Base-by-base conservation (phyloP, 1,140 invertebrate species). In the Camponotus vicinus region DNA sequence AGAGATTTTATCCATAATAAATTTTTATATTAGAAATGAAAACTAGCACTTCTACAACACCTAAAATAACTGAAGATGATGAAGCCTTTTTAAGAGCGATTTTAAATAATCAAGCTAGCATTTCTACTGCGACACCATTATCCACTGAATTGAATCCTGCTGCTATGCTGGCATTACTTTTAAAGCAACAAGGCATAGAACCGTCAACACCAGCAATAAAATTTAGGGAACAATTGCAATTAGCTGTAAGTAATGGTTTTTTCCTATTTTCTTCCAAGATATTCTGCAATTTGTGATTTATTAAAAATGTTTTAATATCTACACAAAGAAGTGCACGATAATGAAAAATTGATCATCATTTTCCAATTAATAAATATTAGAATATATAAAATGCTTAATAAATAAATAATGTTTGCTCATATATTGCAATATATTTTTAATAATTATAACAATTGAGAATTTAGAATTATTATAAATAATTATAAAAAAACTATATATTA, bases 121-220 rank as follows among this genome's bases (percentile, higher is more conserved):
- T 92, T 7, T 49, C 82, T 2, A 73, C 89, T 3, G 52, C 86
- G 0, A 67, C 45, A 6, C 21, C 89, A 1, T 55, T 82, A 1
- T 66, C 83, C 0, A 45, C 67, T 7, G 88, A 78, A 75, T 27
- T 88, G 87, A 96, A 95, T 86, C 96, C 97, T 88, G 97, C 97
- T 66, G 97, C 96, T 40, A 93, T 97, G 40, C 93, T 97, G n/a
- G 97, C 97, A 8, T 96, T 96, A 3, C 91, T 97, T 77, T 93
- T 97, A 55, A 97, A 97, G 92, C 96, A 96, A 90, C 96, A 96
- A 92, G 97, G 97, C 21, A 96, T 97, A 89, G 96, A 96, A 88
- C 97, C 97, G 2, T 95, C 96, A 5, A 97, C 96, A 59, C 96
- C 97, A 86, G 95, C 92, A 90, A 96, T 93, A 64, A 86, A 91